Conservation (phyloP, 1,140 invertebrate species). For the Homalodisca vitripennis region DNA sequence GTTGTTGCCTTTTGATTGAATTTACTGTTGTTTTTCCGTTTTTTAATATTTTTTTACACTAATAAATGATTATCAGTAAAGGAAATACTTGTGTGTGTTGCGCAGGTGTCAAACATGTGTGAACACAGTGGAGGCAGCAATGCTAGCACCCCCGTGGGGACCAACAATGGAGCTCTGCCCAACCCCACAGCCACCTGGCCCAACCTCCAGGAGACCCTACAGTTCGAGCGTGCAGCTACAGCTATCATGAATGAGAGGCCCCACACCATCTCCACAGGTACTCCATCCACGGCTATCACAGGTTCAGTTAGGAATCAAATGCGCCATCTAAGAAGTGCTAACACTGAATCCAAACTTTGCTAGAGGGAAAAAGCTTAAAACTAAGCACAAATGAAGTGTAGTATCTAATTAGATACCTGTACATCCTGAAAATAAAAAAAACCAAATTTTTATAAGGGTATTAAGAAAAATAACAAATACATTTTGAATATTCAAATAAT, state of each 20-base stretch:
- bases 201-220: slow-evolving; percentile 73
- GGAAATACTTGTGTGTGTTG: neutral
- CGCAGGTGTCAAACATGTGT: slow-evolving; percentile 57
- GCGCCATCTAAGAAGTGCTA: too few relatives aligned
- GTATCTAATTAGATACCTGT: too few relatives aligned
- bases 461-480: too few relatives aligned
- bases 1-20: too few relatives aligned
- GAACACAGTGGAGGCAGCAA: slow-evolving; percentile 53
- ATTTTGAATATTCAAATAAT: too few relatives aligned
- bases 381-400: too few relatives aligned
- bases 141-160: slow-evolving; percentile 52
- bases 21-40: neutral
- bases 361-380: too few relatives aligned
- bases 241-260: slow-evolving; percentile 78
- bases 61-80: neutral
- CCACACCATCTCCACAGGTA: slow-evolving; percentile 86
- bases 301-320: too few relatives aligned
- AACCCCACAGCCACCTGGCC: slow-evolving; percentile 74
- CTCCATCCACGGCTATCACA: too few relatives aligned
- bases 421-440: too few relatives aligned
- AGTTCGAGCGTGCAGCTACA: slow-evolving; percentile 70
- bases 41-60: neutral
- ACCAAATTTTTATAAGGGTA: too few relatives aligned
- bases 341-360: too few relatives aligned
- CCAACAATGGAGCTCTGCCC: slow-evolving; percentile 49